Evolutionary conservation across 23 tunicate species (phyloP).

Genomic region (Aplidium turbinatum): DNA sequence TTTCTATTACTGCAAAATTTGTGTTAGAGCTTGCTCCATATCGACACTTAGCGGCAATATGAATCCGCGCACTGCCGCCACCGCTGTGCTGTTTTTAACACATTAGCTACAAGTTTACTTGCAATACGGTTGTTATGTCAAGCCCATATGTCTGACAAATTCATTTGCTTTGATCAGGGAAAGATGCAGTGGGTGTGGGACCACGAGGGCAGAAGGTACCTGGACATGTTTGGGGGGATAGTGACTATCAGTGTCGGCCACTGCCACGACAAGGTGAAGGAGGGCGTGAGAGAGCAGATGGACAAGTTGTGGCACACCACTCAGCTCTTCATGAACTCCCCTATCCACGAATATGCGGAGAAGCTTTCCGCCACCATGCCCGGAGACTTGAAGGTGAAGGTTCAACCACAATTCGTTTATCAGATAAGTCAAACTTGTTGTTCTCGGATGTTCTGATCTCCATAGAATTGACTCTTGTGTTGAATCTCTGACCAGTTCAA

Average conservation of each 20-base stretch:
- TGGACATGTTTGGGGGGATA: conserved; percentile 96
- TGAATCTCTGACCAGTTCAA: no score
- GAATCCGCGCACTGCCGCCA: no score
- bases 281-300: conserved; percentile 56
- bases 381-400: conserved; percentile 68
- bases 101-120: neutral
- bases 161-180: conserved; percentile 44
- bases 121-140: neutral
- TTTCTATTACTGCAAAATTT: no score
- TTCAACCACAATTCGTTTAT: neutral
- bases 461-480: no score
- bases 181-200: conserved; percentile 98
- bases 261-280: conserved; percentile 84
- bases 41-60: no score
- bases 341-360: conserved; percentile 89
- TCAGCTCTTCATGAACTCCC: conserved; percentile 65
- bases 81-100: no score
- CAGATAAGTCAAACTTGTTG: no score
- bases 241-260: conserved; percentile 97
- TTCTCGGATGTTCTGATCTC: no score
- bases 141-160: neutral
- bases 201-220: conserved; percentile 78
- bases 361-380: conserved; percentile 86
- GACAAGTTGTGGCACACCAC: conserved; percentile 95
- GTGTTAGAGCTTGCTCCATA: no score